phyloP scores from a whole-genome alignment of 1,140 invertebrate species.

The Elymnias hypermnestra region DNA sequence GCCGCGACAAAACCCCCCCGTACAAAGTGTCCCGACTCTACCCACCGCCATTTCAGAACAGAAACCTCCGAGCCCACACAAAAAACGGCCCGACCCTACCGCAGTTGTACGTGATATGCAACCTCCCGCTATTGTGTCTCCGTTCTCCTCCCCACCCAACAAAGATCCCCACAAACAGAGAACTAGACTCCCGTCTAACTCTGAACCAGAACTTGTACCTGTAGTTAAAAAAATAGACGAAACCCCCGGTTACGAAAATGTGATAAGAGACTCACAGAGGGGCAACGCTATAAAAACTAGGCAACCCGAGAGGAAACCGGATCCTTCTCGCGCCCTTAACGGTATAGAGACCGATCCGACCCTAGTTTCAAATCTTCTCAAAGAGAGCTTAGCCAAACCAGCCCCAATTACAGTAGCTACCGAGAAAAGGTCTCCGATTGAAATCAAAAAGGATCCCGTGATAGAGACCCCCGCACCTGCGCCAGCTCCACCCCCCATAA shows the following conservation, averaged over 20 bases:
- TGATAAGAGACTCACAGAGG: conserved; percentile 52
- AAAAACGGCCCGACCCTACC: conserved; percentile 46
- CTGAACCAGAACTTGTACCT: conserved; percentile 58
- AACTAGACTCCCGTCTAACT: conserved; percentile 41
- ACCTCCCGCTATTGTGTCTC: conserved; percentile 59
- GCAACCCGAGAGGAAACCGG: conserved; percentile 32
- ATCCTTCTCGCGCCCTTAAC: conserved; percentile 40
- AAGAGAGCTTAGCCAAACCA: conserved; percentile 65
- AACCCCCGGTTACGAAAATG: conserved; percentile 61
- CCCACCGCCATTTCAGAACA: conserved; percentile 19
- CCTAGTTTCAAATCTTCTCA: conserved; percentile 66
- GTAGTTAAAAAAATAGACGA: conserved; percentile 67
- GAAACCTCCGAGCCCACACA: conserved; percentile 42
- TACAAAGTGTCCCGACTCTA: conserved; percentile 15
- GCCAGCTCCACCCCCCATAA: conserved; percentile 15
- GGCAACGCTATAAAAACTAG: conserved; percentile 38
- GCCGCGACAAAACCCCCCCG: conserved; percentile 12
- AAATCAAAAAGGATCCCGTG: conserved; percentile 48
- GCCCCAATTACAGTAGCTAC: conserved; percentile 53
- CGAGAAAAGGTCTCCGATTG: conserved; percentile 47
- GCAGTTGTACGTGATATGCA: conserved; percentile 57
- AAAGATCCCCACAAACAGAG: conserved; percentile 37
- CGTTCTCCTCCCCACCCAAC: conserved; percentile 58
- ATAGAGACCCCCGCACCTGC: conserved; percentile 17
- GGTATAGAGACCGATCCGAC: conserved; percentile 70